phyloP scores from a whole-genome alignment of 2,797 vertebrate species.

The Taenioides sp. region DNA sequence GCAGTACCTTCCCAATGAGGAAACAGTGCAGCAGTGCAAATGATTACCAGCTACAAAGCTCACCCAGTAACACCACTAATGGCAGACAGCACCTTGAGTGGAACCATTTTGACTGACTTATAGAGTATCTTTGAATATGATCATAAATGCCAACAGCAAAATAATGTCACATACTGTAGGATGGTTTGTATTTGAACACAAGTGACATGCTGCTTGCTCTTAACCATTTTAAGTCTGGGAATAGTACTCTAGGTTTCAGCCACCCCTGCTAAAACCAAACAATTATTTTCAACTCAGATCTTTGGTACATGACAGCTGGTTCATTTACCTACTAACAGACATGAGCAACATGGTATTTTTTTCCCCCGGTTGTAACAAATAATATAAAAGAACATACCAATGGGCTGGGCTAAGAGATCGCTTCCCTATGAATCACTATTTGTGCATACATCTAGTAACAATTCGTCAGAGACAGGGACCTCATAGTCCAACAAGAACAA shows the following conservation, averaged over 20 bases:
- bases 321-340: conserved; percentile 38
- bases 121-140: conserved; percentile 15
- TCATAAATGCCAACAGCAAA: conserved; percentile 26
- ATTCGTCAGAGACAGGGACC: conserved; percentile 42
- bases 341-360: conserved; percentile 33
- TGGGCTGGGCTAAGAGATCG: conserved; percentile 49
- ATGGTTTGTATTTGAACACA: conserved; percentile 49
- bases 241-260: conserved; percentile 47
- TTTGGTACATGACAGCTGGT: conserved; percentile 77
- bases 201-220: conserved; percentile 51
- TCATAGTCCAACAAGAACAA: conserved; percentile 49
- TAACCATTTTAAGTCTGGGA: conserved; percentile 43
- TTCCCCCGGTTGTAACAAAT: conserved; percentile 53
- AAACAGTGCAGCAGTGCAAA: conserved; percentile 66
- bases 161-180: conserved; percentile 35
- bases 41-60: conserved; percentile 52
- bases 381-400: conserved; percentile 39
- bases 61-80: conserved; percentile 62
- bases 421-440: conserved; percentile 52
- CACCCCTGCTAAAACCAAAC: conserved; percentile 55
- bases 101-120: conserved; percentile 27
- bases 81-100: conserved; percentile 65
- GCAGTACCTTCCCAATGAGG: conserved; percentile 57
- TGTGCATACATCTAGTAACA: conserved; percentile 49
- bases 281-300: conserved; percentile 66